Conservation (phyloP, 2,113 vertebrate genomes). For the Galemys pyrenaicus region DNA sequence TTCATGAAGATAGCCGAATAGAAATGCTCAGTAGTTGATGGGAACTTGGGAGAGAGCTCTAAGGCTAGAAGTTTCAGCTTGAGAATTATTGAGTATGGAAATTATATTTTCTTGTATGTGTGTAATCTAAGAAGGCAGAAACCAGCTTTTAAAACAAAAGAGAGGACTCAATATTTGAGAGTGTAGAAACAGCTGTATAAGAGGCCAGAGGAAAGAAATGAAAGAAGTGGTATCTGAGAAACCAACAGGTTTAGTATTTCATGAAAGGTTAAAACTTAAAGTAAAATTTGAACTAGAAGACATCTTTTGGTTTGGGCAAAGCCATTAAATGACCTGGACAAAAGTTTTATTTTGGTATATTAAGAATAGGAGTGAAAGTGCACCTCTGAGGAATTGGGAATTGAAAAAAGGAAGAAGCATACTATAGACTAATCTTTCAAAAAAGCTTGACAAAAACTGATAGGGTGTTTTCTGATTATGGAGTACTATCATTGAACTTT, state of each 20-base stretch:
- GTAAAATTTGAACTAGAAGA: neutral
- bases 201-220: neutral
- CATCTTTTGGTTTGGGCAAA: constrained; percentile 5
- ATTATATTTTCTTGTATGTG: neutral
- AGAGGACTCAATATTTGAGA: neutral
- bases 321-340: neutral
- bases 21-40: neutral
- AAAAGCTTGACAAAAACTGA: neutral
- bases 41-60: neutral
- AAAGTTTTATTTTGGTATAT: neutral
- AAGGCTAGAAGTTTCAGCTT: neutral
- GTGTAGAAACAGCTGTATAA: neutral
- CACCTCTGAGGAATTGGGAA: neutral
- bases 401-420: neutral
- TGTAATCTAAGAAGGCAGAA: neutral
- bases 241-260: neutral
- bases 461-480: neutral
- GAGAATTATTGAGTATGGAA: neutral
- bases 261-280: neutral
- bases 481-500: neutral
- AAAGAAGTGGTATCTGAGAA: neutral
- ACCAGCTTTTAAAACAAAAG: neutral
- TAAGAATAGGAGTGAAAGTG: neutral
- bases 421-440: neutral
- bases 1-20: neutral